Base-by-base conservation (phyloP, 2,888 invertebrate genomes). In the Elmis aenea region DNA sequence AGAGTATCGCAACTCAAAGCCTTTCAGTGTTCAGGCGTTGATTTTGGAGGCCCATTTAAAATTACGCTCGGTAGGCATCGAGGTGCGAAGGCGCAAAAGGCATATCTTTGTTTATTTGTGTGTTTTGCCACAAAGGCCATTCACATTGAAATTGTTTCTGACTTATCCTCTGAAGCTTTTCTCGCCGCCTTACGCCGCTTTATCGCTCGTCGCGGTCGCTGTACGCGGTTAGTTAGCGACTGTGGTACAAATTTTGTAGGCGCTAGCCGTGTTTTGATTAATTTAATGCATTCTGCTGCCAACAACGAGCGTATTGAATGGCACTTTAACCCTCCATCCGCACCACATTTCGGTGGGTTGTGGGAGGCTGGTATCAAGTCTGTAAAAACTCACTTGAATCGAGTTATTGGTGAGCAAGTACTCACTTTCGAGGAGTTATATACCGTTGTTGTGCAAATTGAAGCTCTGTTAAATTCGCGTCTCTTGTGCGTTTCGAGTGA, bases 71-170 rank as follows among this genome's bases (percentile, higher is more conserved):
- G 23, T 37, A 43, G 44, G 41, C 4, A 16, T 23, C 10, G 41
- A 24, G 35, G 33, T 13, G 5, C 37, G 13, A 28, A 52, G 48
- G 49, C 46, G 5, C 12, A 49, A 0, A n/a, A n/a, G n/a, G n/a
- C n/a, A n/a, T n/a, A n/a, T n/a, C n/a, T n/a, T n/a, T 46, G 48
- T 14, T 8, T 55, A 6, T 57, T 55, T 28, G 39, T 54, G 4
- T 53, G 55, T 37, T 36, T 58, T 22, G 26, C 49, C 1, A 50
- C 51, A 0, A 58, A 52, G 35, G 55, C 58, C 2, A 13, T 58
- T 5, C 52, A 58, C 23, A 11, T 60, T 2, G 57, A 58, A 27
- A 18, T 52, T 4, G 55, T 46, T 3, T 45, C 48, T 0, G 46
- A 48, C 13, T 29, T 58, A 1, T 33, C 51, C 1, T 43, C 51